Evolutionary conservation across 1,140 invertebrate genomes (phyloP), one percentile per base, ranked within the genome.

Genomic region (Aleiodes sp.): DNA sequence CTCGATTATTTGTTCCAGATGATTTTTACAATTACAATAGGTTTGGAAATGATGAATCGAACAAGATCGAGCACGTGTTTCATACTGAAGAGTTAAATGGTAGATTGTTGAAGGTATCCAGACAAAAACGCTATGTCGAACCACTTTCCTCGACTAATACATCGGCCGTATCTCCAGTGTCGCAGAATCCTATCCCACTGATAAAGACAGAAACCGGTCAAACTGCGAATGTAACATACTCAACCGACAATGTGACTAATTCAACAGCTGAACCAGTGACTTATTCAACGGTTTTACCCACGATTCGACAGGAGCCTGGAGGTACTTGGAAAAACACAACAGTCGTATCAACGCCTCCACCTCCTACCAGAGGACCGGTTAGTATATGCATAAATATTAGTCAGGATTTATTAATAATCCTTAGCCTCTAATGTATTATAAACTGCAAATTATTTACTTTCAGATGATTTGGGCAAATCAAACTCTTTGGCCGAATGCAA

Each of bases 401-500:
- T 60, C 43, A 60, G 65, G 26, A 46, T 19, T 31, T 41, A n/a
- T 62, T 56, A 59, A 26, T 59, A 6, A 26, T 12, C 14, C 6
- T 9, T 9, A 14, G 29, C 35, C 19, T 31, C 4, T 29, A n/a
- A 33, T 31, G 43, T 21, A n/a, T n/a, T n/a, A n/a, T n/a, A n/a
- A n/a, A n/a, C n/a, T n/a, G n/a, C n/a, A n/a, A n/a, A 66, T 35
- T 52, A 24, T 16, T 1, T 1, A 16, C 26, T 24, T 19, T 1
- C 46, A 52, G 46, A 1, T 52, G 28, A 24, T 73, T 16, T 79
- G 77, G 76, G 70, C 74, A 0, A 80, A 80, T 68, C 72, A 69
- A 9, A 78, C 82, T 0, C 70, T 66, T 52, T 73, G 72, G 76
- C 41, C 56, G 1, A 82, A 77, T 41, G 65, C 70, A 0, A 74